Conservation (phyloP, 2,113 vertebrate genomes). For the Neoarius graeffei region DNA sequence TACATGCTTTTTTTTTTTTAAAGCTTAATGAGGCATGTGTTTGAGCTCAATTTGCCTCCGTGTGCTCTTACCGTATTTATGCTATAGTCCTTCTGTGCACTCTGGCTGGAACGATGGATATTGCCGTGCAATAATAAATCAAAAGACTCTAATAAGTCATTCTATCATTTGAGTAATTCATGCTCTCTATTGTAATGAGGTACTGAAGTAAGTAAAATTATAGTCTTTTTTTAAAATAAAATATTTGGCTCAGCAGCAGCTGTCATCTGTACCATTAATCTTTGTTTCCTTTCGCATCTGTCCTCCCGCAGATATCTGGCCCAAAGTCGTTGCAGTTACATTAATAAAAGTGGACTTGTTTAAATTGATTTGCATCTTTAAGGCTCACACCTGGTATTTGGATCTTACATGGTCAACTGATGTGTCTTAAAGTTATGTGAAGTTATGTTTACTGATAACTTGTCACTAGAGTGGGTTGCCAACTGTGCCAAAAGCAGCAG, state of each 20-base stretch:
- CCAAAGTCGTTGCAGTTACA: not conserved
- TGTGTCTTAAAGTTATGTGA: not conserved
- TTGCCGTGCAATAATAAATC: not conserved
- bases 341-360: no score
- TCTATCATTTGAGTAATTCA: not conserved
- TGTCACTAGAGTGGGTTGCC: not conserved
- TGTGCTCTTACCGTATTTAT: slow-evolving; percentile 8
- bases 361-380: not conserved
- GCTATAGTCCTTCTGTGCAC: slow-evolving; percentile 1
- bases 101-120: not conserved
- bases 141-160: not conserved
- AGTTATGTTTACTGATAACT: not conserved
- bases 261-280: slow-evolving; percentile 3
- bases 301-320: not conserved
- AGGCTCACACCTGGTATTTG: not conserved
- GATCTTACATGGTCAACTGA: not conserved
- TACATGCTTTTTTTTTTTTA: slow-evolving; percentile 5
- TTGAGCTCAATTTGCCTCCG: not conserved
- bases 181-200: not conserved
- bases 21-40: slow-evolving; percentile 1
- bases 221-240: not conserved
- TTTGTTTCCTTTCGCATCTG: not conserved
- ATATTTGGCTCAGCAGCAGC: not conserved
- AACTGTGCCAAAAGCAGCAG: not conserved
- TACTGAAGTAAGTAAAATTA: not conserved